phyloP scores from a whole-genome alignment of 2,888 invertebrate genomes.

The Parnassius orleans region DNA sequence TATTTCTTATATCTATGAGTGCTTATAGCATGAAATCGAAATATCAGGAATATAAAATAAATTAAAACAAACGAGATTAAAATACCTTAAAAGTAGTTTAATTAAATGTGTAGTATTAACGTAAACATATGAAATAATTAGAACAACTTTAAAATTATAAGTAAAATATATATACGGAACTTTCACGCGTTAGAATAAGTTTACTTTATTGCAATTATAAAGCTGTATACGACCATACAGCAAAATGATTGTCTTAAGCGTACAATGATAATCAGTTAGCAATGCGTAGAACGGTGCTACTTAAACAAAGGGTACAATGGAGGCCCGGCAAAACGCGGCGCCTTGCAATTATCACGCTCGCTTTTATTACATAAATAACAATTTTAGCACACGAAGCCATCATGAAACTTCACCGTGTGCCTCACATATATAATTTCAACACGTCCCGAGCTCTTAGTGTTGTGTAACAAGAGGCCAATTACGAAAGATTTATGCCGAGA shows the following conservation, averaged over 20 bases:
- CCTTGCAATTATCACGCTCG: conserved; percentile 38
- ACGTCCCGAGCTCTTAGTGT: conserved; percentile 75
- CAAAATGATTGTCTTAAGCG: conserved; percentile 30
- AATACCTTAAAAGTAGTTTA: too few relatives aligned
- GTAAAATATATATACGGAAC: too few relatives aligned
- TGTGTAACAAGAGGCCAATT: conserved; percentile 80
- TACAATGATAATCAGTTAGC: conserved; percentile 14
- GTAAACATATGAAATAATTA: too few relatives aligned
- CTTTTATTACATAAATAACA: conserved; percentile 46
- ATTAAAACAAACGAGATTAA: too few relatives aligned
- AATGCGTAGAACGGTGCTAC: neutral
- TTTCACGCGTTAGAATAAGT: too few relatives aligned
- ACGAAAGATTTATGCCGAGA: conserved; percentile 80
- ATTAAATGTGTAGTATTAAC: too few relatives aligned
- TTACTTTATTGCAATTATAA: too few relatives aligned
- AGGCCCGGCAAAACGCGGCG: conserved; percentile 16
- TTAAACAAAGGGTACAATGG: conserved; percentile 19
- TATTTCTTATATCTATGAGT: too few relatives aligned
- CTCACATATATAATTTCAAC: conserved; percentile 80
- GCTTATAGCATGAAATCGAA: too few relatives aligned
- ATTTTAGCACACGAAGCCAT: conserved; percentile 44
- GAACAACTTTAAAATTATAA: too few relatives aligned
- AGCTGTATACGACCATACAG: neutral
- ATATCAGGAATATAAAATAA: too few relatives aligned
- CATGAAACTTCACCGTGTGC: conserved; percentile 59